Evolutionary conservation across 1,140 invertebrate species (phyloP).

Genomic region (Bacillus rossius): DNA sequence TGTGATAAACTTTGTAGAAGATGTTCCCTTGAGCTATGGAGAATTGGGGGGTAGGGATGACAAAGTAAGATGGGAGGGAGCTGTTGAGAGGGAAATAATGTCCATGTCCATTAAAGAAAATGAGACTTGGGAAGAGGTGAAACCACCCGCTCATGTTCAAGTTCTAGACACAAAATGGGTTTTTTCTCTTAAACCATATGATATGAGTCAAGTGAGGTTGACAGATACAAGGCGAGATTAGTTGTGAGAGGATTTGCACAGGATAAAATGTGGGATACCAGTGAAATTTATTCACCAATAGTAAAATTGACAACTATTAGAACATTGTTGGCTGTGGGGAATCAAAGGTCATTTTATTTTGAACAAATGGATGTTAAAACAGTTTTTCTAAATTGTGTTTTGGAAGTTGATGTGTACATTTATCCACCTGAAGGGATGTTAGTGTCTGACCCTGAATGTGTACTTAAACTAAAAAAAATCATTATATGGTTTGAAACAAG

Average conservation of each 20-base stretch:
- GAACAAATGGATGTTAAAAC: constrained; percentile 1
- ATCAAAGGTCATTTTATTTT: neutral
- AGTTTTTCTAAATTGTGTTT: neutral
- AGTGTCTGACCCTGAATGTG: constrained; percentile 25
- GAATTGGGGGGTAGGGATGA: neutral
- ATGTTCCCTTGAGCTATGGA: neutral
- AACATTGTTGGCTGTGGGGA: neutral
- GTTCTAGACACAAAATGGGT: neutral
- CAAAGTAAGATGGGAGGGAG: neutral
- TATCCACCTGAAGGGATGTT: neutral
- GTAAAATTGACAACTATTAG: neutral
- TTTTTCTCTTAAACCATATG: neutral
- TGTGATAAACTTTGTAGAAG: neutral
- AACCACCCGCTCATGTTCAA: neutral
- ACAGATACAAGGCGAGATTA: neutral
- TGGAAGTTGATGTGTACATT: neutral
- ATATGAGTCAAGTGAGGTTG: neutral
- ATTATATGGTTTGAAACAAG: constrained; percentile 18
- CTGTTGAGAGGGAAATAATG: neutral
- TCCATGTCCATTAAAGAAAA: neutral
- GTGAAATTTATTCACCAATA: neutral
- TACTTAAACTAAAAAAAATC: constrained; percentile 5
- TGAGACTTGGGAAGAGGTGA: neutral
- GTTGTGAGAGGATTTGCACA: neutral
- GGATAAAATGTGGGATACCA: neutral